Evolutionary conservation across 2,797 vertebrate species (phyloP), one percentile per base, ranked within the genome.

Genomic region (Pseudopleuronectes americanus): DNA sequence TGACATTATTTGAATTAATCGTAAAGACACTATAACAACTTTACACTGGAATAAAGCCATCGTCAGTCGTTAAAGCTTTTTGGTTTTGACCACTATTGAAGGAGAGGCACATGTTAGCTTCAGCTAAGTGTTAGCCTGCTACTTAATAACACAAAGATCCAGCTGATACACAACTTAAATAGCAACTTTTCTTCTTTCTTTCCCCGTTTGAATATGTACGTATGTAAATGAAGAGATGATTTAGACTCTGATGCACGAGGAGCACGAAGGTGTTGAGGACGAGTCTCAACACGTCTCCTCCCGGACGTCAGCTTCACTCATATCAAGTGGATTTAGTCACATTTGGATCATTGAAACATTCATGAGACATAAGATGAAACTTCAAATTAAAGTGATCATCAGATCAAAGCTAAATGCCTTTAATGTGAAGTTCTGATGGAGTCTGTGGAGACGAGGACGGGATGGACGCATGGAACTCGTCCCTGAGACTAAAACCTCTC

Each of bases 161-260:
- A 79, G 68, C 78, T 74, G 70, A 77, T 31, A 47, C 72, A 77
- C 76, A 77, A 74, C 76, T 76, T 31, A 73, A 79, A 81, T 66
- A 70, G 65, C 68, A 79, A 80, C 45, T 17, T 62, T 23, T 58
- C 17, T 69, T 71, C 12, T 71, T 47, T 61, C 14, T 64, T 5
- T 31, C 23, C 23, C 7, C 43, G 9, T 84, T 79, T 81, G 45
- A 71, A 74, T 74, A 68, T 81, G 63, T 85, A 36, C 16, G 54
- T 78, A 53, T 80, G 68, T 84, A 77, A 80, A 80, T 81, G 51
- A 68, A 69, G 36, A 0, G 62, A 84, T 75, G 88, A 83, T 89
- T 89, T 68, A 81, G 73, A 79, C 82, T 64, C 62, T 65, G 68
- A 86, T 88, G 90, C 88, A 89, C 87, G 64, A 19, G 59, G 66